phyloP scores from a whole-genome alignment of 2,888 invertebrate genomes.

The Peribatodes rhomboidaria region DNA sequence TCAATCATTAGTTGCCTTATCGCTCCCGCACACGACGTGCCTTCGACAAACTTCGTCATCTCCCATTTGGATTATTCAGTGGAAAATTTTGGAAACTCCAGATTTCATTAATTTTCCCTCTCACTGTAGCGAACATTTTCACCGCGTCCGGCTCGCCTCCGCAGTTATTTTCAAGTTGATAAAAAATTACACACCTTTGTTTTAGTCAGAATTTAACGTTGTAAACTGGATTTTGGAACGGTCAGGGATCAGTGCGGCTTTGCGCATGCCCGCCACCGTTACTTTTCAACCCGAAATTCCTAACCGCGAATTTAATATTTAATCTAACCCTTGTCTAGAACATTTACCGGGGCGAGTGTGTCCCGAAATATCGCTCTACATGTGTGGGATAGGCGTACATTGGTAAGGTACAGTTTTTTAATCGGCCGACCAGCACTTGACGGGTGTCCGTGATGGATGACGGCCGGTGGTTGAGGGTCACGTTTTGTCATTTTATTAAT shows the following conservation, averaged over 20 bases:
- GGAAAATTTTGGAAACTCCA: conserved; percentile 56
- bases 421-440: conserved; percentile 82
- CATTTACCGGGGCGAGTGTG: conserved; percentile 76
- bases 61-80: conserved; percentile 66
- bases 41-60: conserved; percentile 68
- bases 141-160: conserved; percentile 53
- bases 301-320: conserved; percentile 85
- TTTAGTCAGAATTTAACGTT: conserved; percentile 72
- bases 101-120: conserved; percentile 60
- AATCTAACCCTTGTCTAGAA: conserved; percentile 85
- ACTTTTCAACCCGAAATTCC: conserved; percentile 84
- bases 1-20: conserved; percentile 84
- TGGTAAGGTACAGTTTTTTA: conserved; percentile 80
- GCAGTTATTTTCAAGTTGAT: conserved; percentile 62
- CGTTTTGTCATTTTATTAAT: conserved; percentile 87
- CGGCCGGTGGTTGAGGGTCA: conserved; percentile 72
- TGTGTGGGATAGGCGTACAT: conserved; percentile 64
- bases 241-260: conserved; percentile 65
- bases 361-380: conserved; percentile 73
- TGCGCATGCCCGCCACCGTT: conserved; percentile 72
- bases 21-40: conserved; percentile 73
- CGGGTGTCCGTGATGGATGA: conserved; percentile 82
- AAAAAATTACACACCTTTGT: conserved; percentile 77
- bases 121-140: conserved; percentile 45
- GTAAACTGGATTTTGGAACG: conserved; percentile 73